phyloP scores from a whole-genome alignment of 2,797 vertebrate species.

The Tiaroga cobitis region DNA sequence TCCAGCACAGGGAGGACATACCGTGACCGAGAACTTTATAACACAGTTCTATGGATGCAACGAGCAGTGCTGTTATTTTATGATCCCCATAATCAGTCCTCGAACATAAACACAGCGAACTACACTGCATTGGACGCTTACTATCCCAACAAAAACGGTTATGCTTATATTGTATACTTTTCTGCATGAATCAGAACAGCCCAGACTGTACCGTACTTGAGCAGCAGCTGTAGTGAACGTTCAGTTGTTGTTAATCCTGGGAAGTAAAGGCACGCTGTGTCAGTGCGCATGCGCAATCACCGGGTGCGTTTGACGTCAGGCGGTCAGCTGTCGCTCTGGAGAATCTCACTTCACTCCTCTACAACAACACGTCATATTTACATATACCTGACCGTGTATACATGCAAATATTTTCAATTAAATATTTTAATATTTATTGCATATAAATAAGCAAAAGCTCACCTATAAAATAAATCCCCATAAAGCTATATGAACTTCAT shows the following conservation, averaged over 20 bases:
- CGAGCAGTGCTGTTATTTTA: conserved; percentile 23
- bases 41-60: conserved; percentile 52
- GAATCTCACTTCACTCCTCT: neutral
- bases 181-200: neutral
- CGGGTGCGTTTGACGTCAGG: neutral
- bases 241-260: conserved; percentile 37
- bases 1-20: conserved; percentile 80
- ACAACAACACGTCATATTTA: neutral
- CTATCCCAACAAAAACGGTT: neutral
- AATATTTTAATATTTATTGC: neutral
- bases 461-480: neutral
- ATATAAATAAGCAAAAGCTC: neutral
- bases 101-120: conserved; percentile 11
- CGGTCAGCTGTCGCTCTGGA: conserved; percentile 31
- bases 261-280: conserved; percentile 41
- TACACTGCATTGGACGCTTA: neutral
- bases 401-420: neutral
- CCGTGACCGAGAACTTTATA: conserved; percentile 72
- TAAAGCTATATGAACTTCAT: neutral
- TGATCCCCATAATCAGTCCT: conserved; percentile 9
- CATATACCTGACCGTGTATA: neutral
- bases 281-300: conserved; percentile 36
- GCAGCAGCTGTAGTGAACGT: neutral
- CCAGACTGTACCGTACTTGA: neutral
- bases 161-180: neutral